Evolutionary conservation across 2,113 vertebrate genomes (phyloP).

Genomic region (Asarcornis scutulata): DNA sequence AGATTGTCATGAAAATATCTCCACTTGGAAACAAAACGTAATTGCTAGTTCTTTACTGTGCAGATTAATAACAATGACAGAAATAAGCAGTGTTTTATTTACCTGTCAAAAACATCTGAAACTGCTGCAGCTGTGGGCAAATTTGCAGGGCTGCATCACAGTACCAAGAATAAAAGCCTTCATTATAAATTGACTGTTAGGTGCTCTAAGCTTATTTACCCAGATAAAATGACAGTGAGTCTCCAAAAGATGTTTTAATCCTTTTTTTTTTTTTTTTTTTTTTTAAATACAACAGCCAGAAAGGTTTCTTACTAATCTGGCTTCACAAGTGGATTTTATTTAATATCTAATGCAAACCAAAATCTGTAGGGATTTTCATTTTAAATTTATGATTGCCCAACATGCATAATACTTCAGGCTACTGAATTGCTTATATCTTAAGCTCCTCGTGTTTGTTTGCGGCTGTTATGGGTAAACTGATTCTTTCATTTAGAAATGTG

Average conservation of each 20-base stretch:
- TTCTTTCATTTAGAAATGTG: conserved; percentile 45
- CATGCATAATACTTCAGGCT: background rate
- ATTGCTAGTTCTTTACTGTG: conserved; percentile 43
- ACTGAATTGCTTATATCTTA: background rate
- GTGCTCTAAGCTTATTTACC: conserved; percentile 19
- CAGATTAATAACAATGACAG: conserved; percentile 48
- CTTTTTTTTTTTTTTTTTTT: background rate
- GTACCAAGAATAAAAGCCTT: conserved; percentile 51
- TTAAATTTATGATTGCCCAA: conserved; percentile 20
- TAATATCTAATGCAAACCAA: conserved; percentile 16
- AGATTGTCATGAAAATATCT: background rate
- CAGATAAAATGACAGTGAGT: conserved; percentile 25
- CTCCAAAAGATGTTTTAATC: conserved; percentile 61
- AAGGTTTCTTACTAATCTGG: conserved; percentile 25
- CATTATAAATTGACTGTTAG: conserved; percentile 55
- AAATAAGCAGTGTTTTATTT: conserved; percentile 53
- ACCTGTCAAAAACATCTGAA: conserved; percentile 60
- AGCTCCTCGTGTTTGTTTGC: background rate
- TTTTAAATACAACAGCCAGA: background rate
- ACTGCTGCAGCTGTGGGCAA: conserved; percentile 54
- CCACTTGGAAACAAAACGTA: conserved; percentile 24
- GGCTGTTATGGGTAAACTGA: background rate
- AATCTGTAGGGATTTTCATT: conserved; percentile 14
- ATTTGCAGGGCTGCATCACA: conserved; percentile 32
- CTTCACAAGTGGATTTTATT: background rate